These are phyloP conservation scores for Sylvilagus bachmani DNA, from an alignment of 2,113 vertebrate genomes.

Conservation along the genomic window DNA sequence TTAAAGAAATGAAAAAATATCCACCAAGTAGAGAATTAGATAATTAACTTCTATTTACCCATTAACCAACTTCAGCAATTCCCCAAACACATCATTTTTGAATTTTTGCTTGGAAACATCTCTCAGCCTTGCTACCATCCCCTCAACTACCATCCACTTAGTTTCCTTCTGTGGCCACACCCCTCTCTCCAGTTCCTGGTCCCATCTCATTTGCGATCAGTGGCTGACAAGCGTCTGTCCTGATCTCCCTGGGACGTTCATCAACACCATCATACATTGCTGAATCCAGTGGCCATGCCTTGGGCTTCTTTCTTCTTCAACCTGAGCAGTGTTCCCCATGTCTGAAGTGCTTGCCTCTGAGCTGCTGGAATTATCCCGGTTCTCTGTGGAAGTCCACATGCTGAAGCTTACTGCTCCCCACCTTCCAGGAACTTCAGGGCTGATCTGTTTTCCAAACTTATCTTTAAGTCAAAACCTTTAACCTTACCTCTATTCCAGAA, in stretches of 20 bases:
- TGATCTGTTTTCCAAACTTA: slow-evolving; percentile 24
- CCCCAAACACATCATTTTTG: background rate
- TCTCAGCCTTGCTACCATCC: background rate
- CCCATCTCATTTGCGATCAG: background rate
- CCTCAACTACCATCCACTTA: background rate
- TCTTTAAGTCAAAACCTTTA: background rate
- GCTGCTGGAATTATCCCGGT: background rate
- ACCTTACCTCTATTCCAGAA: slow-evolving; percentile 4
- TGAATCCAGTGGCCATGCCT: background rate
- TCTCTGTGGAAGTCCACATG: background rate
- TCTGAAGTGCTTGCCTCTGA: background rate
- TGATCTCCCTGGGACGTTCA: background rate
- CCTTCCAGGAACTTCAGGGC: background rate
- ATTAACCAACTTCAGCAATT: background rate
- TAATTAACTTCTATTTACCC: background rate
- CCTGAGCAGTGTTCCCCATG: background rate
- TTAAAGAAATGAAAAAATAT: background rate
- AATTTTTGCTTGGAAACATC: background rate
- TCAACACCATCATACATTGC: background rate
- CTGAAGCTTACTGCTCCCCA: background rate
- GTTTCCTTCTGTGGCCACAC: background rate
- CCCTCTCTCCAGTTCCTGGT: background rate
- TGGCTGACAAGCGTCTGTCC: background rate
- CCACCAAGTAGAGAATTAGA: background rate
- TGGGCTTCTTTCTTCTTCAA: background rate